Base-by-base conservation (phyloP, 2,888 invertebrate species). In the Rhyacophila evoluta region DNA sequence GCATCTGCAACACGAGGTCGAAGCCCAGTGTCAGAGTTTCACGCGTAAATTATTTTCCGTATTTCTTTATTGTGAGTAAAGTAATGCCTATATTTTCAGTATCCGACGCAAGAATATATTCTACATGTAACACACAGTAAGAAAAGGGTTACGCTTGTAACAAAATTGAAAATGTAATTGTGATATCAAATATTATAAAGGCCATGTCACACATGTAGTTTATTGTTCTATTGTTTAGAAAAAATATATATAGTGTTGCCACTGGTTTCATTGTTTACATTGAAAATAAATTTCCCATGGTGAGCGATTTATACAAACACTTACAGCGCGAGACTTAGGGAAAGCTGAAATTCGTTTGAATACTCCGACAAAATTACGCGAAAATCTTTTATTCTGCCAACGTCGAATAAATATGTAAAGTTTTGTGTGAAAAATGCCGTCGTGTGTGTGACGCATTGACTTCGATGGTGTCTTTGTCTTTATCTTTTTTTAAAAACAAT, bases 221-320 rank as follows among this genome's bases (percentile, higher is more conserved):
- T n/a, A n/a, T n/a, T n/a, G n/a, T n/a, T n/a, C n/a, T n/a, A n/a
- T n/a, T n/a, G n/a, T n/a, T n/a, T 33, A 6, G 6, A 33, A 33
- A 33, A 33, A 33, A 33, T 6, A 33, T 1, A 25, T 19, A 25
- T 55, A 6, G 55, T 55, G 19, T 19, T 33, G 12, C 55, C 55
- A 55, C 55, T 55, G 55, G 12, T 55, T 6, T 19, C 55, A 55
- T 55, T 55, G 78, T 80, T 81, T 81, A 74, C 81, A 78, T 81
- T 72, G 81, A 77, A 81, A 81, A 81, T 81, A 81, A 81, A 78
- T 72, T 80, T 78, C 69, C 78, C 74, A 69, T 68, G 70, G 74
- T 70, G 78, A 78, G 41, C 78, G 78, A 78, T 74, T 78, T 78
- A 78, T 74, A 73, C 78, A 78, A 74, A 78, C 55, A 55, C 55